These are phyloP conservation scores for Ceramica pisi DNA, from an alignment of 2,888 invertebrate species.

Conservation along the genomic window DNA sequence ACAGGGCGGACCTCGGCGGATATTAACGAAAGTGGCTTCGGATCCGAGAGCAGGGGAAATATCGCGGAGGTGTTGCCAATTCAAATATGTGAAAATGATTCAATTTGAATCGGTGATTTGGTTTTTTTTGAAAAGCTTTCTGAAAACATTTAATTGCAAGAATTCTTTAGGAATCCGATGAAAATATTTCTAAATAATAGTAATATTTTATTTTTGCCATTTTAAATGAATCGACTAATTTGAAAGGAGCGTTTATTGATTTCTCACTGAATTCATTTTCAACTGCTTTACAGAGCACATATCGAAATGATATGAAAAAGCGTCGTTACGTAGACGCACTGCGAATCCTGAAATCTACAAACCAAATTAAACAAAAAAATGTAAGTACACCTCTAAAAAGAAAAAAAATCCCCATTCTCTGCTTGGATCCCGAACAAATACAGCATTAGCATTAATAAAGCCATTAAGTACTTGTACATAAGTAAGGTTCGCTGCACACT, in stretches of 20 bases:
- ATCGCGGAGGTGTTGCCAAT: constrained; percentile 58
- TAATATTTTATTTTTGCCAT: too few relatives aligned
- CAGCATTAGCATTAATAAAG: constrained; percentile 54
- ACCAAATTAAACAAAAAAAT: too few relatives aligned
- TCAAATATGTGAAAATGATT: constrained; percentile 37
- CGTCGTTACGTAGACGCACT: too few relatives aligned
- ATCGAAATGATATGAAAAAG: too few relatives aligned
- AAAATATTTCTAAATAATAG: too few relatives aligned
- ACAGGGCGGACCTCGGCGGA: constrained; percentile 80
- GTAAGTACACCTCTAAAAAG: neutral
- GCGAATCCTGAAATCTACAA: too few relatives aligned
- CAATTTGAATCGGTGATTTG: constrained; percentile 15
- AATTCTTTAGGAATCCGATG: too few relatives aligned
- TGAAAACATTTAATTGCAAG: too few relatives aligned
- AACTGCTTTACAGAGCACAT: too few relatives aligned
- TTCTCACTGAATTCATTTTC: too few relatives aligned
- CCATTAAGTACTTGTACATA: constrained; percentile 59
- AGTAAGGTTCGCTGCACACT: constrained; percentile 68
- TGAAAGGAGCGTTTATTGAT: too few relatives aligned
- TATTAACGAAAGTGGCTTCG: constrained; percentile 74
- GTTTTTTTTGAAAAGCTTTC: neutral
- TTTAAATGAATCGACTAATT: too few relatives aligned
- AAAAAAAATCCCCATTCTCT: neutral
- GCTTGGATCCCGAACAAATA: constrained; percentile 48
- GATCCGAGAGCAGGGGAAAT: constrained; percentile 52